phyloP scores from a whole-genome alignment of 2,888 invertebrate genomes.

The Cephus nigrinus region DNA sequence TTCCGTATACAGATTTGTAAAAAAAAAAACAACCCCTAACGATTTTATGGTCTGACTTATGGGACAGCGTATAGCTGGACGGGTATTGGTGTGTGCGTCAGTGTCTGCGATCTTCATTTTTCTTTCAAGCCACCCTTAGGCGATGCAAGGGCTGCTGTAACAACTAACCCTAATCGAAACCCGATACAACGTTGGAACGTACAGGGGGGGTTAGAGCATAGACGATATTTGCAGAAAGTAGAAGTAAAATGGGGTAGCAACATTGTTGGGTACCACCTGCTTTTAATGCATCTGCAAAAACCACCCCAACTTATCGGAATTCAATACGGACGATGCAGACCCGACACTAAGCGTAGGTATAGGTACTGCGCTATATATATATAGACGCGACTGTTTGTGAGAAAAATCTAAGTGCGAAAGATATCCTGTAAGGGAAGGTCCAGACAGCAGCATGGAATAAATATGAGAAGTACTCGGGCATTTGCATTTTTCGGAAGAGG shows the following conservation, averaged over 20 bases:
- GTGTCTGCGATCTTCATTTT: not conserved
- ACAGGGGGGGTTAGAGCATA: constrained; percentile 5
- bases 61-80: not conserved
- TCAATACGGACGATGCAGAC: constrained; percentile 15
- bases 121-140: constrained; percentile 1
- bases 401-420: not conserved
- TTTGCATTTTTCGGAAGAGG: not conserved
- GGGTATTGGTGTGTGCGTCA: not conserved
- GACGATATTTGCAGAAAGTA: constrained; percentile 11
- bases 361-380: not conserved
- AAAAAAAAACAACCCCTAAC: not conserved
- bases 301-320: constrained; percentile 22
- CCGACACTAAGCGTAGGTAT: not conserved
- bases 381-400: not conserved
- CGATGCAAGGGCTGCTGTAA: constrained; percentile 12
- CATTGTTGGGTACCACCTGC: constrained; percentile 25
- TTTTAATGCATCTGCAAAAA: constrained; percentile 26
- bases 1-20: not conserved
- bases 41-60: not conserved
- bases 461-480: not conserved
- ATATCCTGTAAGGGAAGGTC: not conserved
- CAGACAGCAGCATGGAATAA: not conserved
- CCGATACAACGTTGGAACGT: constrained; percentile 16
- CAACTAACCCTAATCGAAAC: constrained; percentile 21
- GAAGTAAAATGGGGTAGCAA: constrained; percentile 12